Percentiles rank a stretch among this genome's conserved stretches.
These are phyloP conservation scores for Parazoanthus darwini DNA, from an alignment of 92 coral and sea anemone species.

Conservation along the genomic window DNA sequence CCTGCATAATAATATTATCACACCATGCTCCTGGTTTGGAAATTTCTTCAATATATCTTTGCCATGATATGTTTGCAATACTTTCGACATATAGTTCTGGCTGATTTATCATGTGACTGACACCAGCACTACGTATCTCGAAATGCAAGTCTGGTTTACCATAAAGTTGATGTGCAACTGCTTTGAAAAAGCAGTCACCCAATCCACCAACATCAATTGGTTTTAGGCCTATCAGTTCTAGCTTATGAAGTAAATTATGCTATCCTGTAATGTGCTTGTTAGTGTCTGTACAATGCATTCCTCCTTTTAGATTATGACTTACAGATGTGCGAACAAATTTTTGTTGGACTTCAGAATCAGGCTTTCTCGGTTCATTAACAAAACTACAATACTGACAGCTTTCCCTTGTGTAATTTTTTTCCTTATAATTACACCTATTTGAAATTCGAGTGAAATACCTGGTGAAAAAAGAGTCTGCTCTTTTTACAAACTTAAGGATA, in stretches of 20 bases:
- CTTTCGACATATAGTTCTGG: too few species aligned
- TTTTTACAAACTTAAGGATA: neutral
- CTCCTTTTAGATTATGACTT: neutral
- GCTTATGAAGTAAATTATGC: too few species aligned
- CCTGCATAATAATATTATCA: too few species aligned
- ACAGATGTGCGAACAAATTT: neutral
- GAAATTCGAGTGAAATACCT: neutral
- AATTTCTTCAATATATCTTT: neutral
- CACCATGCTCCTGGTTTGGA: neutral
- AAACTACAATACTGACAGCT: too few species aligned
- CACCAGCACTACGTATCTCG: too few species aligned
- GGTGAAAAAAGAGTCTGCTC: neutral
- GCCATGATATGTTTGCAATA: neutral
- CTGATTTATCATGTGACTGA: too few species aligned
- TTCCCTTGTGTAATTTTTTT: too few species aligned
- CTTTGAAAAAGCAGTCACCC: neutral
- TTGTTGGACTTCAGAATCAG: neutral
- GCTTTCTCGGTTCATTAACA: neutral
- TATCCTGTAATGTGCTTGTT: neutral
- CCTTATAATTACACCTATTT: neutral
- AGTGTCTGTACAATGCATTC: neutral
- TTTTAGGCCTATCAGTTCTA: neutral
- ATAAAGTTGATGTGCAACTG: too few species aligned
- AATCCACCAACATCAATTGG: neutral
- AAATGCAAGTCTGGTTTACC: neutral